Evolutionary conservation across 2,888 invertebrate species (phyloP), one percentile per base, ranked within the genome.

Genomic region (Abrostola triplasia): DNA sequence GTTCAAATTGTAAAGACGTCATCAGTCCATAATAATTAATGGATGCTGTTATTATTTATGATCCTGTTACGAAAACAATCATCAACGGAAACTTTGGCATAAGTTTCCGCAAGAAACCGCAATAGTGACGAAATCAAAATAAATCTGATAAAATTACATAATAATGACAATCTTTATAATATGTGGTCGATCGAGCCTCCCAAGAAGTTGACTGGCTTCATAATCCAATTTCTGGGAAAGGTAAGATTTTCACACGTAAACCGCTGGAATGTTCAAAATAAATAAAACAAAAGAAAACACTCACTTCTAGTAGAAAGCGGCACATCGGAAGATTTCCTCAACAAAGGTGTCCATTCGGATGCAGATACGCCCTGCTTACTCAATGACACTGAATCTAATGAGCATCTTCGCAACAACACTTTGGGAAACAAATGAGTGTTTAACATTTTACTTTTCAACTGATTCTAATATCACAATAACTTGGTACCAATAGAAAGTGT

Each of bases 261-360:
- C 66, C 44, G 56, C 63, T 61, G 64, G 73, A 77, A 73, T 75
- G 68, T 73, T 67, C 57, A 65, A 70, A 73, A 56, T 68, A 68
- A 70, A 81, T 76, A 77, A 76, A 67, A 79, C 64, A 72, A 69
- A 77, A 70, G 77, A 65, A 72, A 64, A 49, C 60, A 64, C 64
- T 41, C 11, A 74, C 67, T 73, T 66, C 67, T 73, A 6, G 40
- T 76, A 76, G 81, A 79, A 79, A 79, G 80, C 65, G 81, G 76
- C 64, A 64, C 75, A 80, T 72, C 13, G 36, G 72, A 65, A 67
- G 79, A 59, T 55, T 79, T 80, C 63, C 69, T 71, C 67, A 92
- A 79, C 68, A 92, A 77, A 6, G 92, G 92, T 24, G 91, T 89
- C 85, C 87, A 84, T 85, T 92, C 92, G 41, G 88, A 84, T 64